A percentile compares a stretch with the other conserved stretches of the same genome.
phyloP scores from a whole-genome alignment of 2,888 invertebrate genomes.

The Orchesella flavescens region DNA sequence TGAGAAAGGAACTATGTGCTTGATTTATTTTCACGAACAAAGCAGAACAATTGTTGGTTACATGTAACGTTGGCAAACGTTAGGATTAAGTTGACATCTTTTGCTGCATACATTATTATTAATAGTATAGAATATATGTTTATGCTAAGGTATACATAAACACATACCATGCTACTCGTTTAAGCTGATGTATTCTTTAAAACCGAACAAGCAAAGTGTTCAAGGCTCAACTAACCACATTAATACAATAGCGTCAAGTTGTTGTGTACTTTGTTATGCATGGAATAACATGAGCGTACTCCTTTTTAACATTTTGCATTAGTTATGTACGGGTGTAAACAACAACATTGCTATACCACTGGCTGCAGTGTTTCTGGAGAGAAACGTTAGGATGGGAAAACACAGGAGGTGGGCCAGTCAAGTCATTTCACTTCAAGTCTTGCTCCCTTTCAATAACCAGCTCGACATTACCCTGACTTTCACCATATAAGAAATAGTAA shows the following conservation, averaged over 20 bases:
- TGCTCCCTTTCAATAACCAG: slow-evolving; percentile 39
- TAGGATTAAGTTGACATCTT: no score
- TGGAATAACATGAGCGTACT: neutral
- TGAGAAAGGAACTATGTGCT: neutral
- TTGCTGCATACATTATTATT: no score
- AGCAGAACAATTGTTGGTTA: neutral
- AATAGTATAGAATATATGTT: no score
- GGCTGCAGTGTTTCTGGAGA: neutral
- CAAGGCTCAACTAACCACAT: slow-evolving; percentile 45
- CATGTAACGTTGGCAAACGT: no score
- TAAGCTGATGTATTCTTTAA: no score
- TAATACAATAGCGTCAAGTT: neutral
- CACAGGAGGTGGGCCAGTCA: slow-evolving; percentile 55
- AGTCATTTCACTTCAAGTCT: slow-evolving; percentile 42
- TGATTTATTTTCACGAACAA: neutral
- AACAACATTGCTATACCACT: neutral
- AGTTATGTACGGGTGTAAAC: neutral
- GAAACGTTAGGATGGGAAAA: slow-evolving; percentile 16
- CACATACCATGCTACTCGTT: no score
- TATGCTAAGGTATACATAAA: no score
- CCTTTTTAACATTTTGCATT: neutral
- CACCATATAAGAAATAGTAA: slow-evolving; percentile 23
- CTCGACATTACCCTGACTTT: slow-evolving; percentile 54
- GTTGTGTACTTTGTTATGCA: neutral
- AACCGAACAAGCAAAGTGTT: neutral